Base-by-base conservation (phyloP, 2,797 vertebrate species). In the Syngnathus rostellatus region DNA sequence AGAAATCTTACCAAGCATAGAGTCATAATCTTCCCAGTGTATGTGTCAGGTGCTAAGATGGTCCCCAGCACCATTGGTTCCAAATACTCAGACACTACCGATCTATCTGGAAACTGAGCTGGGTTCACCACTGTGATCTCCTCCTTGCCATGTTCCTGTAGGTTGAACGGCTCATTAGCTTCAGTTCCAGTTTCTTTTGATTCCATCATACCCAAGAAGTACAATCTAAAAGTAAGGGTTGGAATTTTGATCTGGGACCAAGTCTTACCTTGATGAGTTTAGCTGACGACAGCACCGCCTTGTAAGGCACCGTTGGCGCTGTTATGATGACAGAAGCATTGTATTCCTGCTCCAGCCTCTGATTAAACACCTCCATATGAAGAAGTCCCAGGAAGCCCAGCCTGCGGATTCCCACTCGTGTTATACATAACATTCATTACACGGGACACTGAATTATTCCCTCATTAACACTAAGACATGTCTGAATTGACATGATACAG, bases 281-380 rank as follows among this genome's bases (percentile, higher is more conserved):
- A 66, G 90, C 60, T 16, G 97, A 98, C 16, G 93, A 93, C 76
- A 98, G 92, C 65, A 93, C 14, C 6, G 94, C 95, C 85, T 94
- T 98, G 85, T 98, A 98, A 21, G 95, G 95, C 72, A 99, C 97
- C 0, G 95, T 98, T 66, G 96, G 97, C 0, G 93, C 91, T 4
- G 96, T 98, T 64, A 98, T 87, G 66, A 98, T 96, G 66, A 99
- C 95, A 8, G 93, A 95, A 68, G 93, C 91, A 46, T 98, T 95
- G 85, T 97, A 94, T 73, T 99, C 97, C 88, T 98, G 96, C 67
- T 99, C 95, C 81, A 99, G 88, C 68, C 96, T 87, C 81, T 99
- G 97, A 86, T 97, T 97, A 83, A 99, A 99, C 81, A 99, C 96
- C 83, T 99, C 97, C 95, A 99, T 94, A 68, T 99, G 97, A 58